Base-by-base conservation (phyloP, 2,888 invertebrate genomes). In the Alsophila aescularia region DNA sequence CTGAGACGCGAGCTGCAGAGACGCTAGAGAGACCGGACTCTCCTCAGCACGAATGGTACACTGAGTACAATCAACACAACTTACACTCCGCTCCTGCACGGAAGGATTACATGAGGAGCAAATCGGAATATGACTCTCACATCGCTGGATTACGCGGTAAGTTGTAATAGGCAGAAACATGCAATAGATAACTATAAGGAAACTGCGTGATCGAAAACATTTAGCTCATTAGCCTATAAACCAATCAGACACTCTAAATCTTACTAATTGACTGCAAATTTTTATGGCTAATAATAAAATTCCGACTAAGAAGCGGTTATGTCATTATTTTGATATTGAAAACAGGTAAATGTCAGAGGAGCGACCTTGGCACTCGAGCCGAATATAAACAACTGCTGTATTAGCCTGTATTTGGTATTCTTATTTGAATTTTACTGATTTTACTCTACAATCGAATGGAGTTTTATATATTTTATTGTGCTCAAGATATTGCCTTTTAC, bases 111-210 rank as follows among this genome's bases (percentile, higher is more conserved):
- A 93, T 94, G 64, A 93, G 96, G 79, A 96, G 95, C 87, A 95
- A 95, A 80, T 95, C 95, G 73, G 96, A 96, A 85, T 97, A 96
- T 87, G 97, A 97, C 86, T 95, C 95, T 51, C 97, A 97, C 87
- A 97, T 97, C 81, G 95, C 95, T 70, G 94, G 95, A 88, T 96
- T 96, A 79, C 94, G 95, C 96, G 96, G 97, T 97, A 94, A 92
- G 80, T 76, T 53, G 41, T 45, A 44, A 39, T n/a, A 18, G 10
- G 3, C 42, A 10, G n/a, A 42, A 27, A 45, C 44, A 8, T 42
- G 36, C 16, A n/a, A n/a, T n/a, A n/a, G n/a, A n/a, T n/a, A n/a
- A 55, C 32, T 16, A 39, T 44, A 16, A 16, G 37, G 45, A 54
- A 54, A 59, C 43, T 35, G 12, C n/a, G 7, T 47, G 24, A 50